These are phyloP conservation scores for Temnothorax nylanderi DNA, from an alignment of 1,140 invertebrate species.

Conservation along the genomic window DNA sequence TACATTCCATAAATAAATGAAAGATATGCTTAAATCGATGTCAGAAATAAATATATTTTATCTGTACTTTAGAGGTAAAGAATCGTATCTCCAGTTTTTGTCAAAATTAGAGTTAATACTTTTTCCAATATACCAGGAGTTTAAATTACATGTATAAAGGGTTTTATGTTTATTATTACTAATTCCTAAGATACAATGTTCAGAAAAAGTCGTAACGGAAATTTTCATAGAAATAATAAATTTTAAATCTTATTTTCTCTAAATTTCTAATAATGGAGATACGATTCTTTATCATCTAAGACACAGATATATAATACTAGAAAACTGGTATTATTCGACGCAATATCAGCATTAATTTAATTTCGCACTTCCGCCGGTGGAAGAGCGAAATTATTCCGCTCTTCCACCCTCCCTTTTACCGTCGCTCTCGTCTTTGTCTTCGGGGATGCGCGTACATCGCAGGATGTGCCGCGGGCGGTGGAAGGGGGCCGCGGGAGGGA, in stretches of 20 bases:
- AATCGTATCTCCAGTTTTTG: too few relatives aligned
- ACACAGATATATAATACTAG: not conserved
- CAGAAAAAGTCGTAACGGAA: too few relatives aligned
- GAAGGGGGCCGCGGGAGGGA: conserved; percentile 28
- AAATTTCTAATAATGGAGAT: too few relatives aligned
- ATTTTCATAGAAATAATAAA: too few relatives aligned
- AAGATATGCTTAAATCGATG: not conserved
- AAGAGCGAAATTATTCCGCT: conserved; percentile 20
- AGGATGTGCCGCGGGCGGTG: not conserved
- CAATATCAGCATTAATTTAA: conserved; percentile 49
- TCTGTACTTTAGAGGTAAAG: too few relatives aligned
- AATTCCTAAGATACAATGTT: too few relatives aligned
- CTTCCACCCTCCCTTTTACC: conserved; percentile 8
- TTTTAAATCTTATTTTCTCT: too few relatives aligned
- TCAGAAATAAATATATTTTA: not conserved
- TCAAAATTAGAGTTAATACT: too few relatives aligned
- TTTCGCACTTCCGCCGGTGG: not conserved
- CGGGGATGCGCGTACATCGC: conserved; percentile 6
- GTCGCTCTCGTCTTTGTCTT: conserved; percentile 36
- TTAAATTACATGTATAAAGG: too few relatives aligned
- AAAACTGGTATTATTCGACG: not conserved
- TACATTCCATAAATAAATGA: not conserved
- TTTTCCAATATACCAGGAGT: too few relatives aligned
- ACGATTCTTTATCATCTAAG: too few relatives aligned
- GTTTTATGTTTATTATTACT: too few relatives aligned